Evolutionary conservation across 1,140 invertebrate species (phyloP), one percentile per base, ranked within the genome.

Genomic region (Platyscapa corneri): DNA sequence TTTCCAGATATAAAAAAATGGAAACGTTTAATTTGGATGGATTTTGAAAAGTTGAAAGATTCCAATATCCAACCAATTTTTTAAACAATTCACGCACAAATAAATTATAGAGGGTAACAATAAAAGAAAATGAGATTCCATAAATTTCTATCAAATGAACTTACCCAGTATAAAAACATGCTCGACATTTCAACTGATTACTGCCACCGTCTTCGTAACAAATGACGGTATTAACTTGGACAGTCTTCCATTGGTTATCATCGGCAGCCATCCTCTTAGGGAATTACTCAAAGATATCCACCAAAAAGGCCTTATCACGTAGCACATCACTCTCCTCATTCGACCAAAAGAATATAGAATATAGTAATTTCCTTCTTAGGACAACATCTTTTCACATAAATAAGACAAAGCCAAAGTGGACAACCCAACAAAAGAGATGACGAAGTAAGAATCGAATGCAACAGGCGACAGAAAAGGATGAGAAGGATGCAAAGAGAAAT

Each of bases 111-210:
- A 14, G 30, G 12, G 32, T 32, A 67, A 14, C 30, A 60, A 27
- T 67, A 67, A 67, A 32, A 14, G 18, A 67, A 67, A 67, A 67
- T 67, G n/a, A 34, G 12, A 34, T 3, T 12, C 12, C 14, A 42
- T 74, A 74, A 42, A 74, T 39, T 70, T 37, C 16, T 70, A 37
- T 70, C 37, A 70, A 20, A 37, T 20, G 27, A 74, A 82, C 72
- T 82, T 74, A 85, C 79, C 79, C 78, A 2, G 37, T 85, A 42
- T 85, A 82, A 53, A 30, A 82, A 37, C 34, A 85, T 32, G 30
- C 30, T 1, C 84, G 77, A 74, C 42, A 82, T 42, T 77, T 75
- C 6, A 23, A n/a, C 2, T 42, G 49, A 34, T 75, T 30, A 10
- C 60, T 49, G 39, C 20, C 64, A 7, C 23, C 39, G 12, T 80